These are phyloP conservation scores for Microcebus tavaratra DNA, from an alignment of 2,113 vertebrate species.

Conservation along the genomic window DNA sequence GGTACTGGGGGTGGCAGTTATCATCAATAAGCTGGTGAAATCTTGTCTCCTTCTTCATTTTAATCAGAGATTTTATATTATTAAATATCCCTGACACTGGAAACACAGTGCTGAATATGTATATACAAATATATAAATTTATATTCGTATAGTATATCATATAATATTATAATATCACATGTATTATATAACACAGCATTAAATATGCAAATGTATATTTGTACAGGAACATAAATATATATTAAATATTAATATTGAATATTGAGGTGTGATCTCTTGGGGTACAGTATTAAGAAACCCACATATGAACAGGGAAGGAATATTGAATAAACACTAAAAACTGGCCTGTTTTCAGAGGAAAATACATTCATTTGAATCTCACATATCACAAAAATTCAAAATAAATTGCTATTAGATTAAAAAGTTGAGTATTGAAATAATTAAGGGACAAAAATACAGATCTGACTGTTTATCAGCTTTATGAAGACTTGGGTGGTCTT, in stretches of 20 bases:
- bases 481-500: not conserved
- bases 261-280: not conserved
- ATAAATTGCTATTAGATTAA: not conserved
- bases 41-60: not conserved
- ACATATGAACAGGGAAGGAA: not conserved
- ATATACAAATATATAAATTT: not conserved
- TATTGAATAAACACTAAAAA: not conserved
- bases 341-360: not conserved
- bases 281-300: not conserved
- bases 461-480: not conserved
- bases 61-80: not conserved
- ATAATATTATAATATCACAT: not conserved
- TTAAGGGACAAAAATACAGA: not conserved
- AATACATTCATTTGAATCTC: not conserved
- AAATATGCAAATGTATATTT: not conserved
- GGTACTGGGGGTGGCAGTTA: not conserved
- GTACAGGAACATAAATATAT: not conserved
- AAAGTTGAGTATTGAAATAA: conserved; percentile 11
- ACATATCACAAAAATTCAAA: not conserved
- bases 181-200: not conserved
- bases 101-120: not conserved
- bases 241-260: not conserved
- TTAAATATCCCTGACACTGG: not conserved
- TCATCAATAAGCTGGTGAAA: not conserved
- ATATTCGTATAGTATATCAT: not conserved